Percentiles rank a stretch among this genome's conserved stretches.
Evolutionary conservation across 1,140 invertebrate species (phyloP).

Genomic region (Zaprionus ghesquierei): DNA sequence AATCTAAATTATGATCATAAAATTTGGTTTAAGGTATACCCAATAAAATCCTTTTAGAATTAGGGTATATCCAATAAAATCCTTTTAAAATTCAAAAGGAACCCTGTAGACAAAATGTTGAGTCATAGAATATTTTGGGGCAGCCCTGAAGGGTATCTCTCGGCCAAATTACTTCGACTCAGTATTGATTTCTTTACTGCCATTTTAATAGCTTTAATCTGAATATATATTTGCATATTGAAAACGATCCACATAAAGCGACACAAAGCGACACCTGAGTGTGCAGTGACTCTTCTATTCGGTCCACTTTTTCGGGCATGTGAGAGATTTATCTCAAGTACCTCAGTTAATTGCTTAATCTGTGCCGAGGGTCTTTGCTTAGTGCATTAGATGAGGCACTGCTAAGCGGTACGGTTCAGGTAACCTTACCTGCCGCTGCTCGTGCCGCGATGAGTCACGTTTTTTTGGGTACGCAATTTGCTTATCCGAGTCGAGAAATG

Average conservation of each 20-base stretch:
- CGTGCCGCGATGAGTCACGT: slow-evolving; percentile 26
- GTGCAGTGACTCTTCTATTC: background rate
- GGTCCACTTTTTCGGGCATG: background rate
- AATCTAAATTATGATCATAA: too few species aligned
- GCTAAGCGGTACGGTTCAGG: background rate
- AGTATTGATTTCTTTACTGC: slow-evolving; percentile 57
- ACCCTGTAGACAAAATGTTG: background rate
- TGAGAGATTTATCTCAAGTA: slow-evolving; percentile 67
- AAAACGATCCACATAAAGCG: background rate
- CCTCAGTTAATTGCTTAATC: slow-evolving; percentile 76
- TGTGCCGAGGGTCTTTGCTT: slow-evolving; percentile 28
- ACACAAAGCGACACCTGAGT: background rate
- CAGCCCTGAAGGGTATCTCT: background rate
- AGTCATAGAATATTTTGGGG: background rate
- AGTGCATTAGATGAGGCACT: slow-evolving; percentile 13
- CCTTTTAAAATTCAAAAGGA: background rate
- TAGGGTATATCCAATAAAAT: background rate
- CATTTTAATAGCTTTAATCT: background rate
- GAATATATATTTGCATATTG: background rate
- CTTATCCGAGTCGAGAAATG: slow-evolving; percentile 72
- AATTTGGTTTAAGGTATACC: too few species aligned
- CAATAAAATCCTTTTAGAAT: too few species aligned
- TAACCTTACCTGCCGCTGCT: background rate
- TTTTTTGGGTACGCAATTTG: slow-evolving; percentile 61
- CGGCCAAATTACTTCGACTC: background rate